These are phyloP conservation scores for Chelidonichthys spinosus DNA, from an alignment of 2,797 vertebrate species.

Conservation along the genomic window DNA sequence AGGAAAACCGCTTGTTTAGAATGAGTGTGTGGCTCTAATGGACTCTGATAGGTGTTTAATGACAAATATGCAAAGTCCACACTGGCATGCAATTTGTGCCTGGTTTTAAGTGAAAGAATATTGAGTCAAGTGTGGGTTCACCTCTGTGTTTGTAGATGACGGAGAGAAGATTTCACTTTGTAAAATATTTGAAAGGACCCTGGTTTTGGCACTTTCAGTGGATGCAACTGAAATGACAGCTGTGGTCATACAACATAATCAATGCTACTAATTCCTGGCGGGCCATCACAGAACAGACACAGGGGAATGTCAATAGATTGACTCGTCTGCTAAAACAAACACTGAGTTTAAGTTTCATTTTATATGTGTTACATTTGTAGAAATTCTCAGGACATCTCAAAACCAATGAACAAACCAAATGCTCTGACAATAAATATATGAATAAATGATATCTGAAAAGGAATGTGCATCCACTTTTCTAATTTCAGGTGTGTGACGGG, in stretches of 20 bases:
- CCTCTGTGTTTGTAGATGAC: neutral
- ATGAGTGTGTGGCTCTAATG: slow-evolving; percentile 45
- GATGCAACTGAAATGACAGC: slow-evolving; percentile 21
- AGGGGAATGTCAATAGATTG: slow-evolving; percentile 11
- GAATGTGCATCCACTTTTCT: no score
- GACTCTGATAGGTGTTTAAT: slow-evolving; percentile 73
- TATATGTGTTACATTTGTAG: neutral
- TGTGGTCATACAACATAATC: slow-evolving; percentile 28
- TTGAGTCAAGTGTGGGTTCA: slow-evolving; percentile 5
- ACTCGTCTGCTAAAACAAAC: slow-evolving; percentile 34
- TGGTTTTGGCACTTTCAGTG: slow-evolving; percentile 16
- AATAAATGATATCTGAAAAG: no score
- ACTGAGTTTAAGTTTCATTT: neutral
- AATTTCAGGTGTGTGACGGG: no score
- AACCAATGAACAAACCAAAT: neutral
- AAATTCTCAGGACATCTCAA: neutral
- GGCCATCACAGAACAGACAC: slow-evolving; percentile 16
- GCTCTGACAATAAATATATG: no score
- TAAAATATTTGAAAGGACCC: slow-evolving; percentile 17
- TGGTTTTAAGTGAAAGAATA: slow-evolving; percentile 34
- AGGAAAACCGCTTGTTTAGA: slow-evolving; percentile 62
- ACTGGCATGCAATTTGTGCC: slow-evolving; percentile 24
- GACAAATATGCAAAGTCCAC: slow-evolving; percentile 53
- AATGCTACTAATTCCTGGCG: slow-evolving; percentile 39
- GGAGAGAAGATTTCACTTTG: slow-evolving; percentile 6